Base-by-base conservation (phyloP, 1,140 invertebrate genomes). In the Pteromalus puparum region DNA sequence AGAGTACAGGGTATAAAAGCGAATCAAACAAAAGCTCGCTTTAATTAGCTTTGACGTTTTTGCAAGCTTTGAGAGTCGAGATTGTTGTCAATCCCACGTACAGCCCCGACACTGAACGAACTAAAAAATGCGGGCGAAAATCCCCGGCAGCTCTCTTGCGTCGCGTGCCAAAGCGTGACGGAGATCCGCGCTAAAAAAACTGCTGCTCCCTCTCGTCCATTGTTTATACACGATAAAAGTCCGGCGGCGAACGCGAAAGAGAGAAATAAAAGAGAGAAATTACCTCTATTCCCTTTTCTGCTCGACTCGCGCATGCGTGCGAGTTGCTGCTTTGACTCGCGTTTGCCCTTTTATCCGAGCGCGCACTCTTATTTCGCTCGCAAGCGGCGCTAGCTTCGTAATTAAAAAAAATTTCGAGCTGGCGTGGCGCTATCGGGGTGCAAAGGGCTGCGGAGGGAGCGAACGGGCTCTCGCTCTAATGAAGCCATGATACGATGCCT, bases 31-130 rank as follows among this genome's bases (percentile, higher is more conserved):
- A 81, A 72, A 46, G 67, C 38, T 72, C 65, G 15, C 24, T 70
- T 72, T 81, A 81, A 81, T 81, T 81, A 81, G 67, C 67, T 81
- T 81, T 81, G 78, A 81, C 67, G 65, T 72, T 46, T 72, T 48
- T 46, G 34, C 26, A 26, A 82, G 48, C 46, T 73, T 82, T 74
- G 68, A 61, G 24, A 4, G 10, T 10, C 26, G 70, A 82, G 70
- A 24, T 74, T 72, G 24, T 61, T 74, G 80, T 82, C 46, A 74
- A 82, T 61, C 73, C 21, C 72, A 65, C 42, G 46, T 81, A 74
- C 48, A 5, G 13, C 48, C 13, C 28, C 26, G 76, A 65, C 79
- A 13, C 13, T 15, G 42, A 48, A n/a, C 46, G 61, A 65, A 61
- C 21, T 24, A 61, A 82, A 82, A 81, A 82, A 82, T 74, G 79